phyloP scores from a whole-genome alignment of 1,140 invertebrate genomes.

The Sminthurides bifidus region DNA sequence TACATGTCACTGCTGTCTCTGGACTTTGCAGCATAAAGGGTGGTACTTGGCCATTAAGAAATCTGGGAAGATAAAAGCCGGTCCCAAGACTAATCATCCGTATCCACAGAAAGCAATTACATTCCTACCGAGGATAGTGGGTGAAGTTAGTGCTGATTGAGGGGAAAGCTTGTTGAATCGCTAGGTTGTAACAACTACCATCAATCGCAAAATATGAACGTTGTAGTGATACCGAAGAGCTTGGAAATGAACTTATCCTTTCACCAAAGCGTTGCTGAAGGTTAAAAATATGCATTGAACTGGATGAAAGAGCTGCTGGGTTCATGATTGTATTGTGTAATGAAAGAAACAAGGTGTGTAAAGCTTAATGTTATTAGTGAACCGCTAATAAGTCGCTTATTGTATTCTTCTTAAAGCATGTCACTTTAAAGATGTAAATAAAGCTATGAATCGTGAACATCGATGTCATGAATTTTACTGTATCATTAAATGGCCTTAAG shows the following conservation, averaged over 20 bases:
- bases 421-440: no score
- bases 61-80: constrained; percentile 48
- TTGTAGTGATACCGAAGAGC: background rate
- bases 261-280: background rate
- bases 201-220: no score
- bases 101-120: constrained; percentile 51
- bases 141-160: constrained; percentile 18
- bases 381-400: no score
- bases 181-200: background rate
- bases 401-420: no score
- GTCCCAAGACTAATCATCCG: constrained; percentile 44
- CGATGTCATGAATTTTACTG: no score
- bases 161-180: background rate
- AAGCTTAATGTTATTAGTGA: no score
- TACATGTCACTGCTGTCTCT: constrained; percentile 43
- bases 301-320: no score
- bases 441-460: no score
- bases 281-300: no score
- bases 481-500: no score
- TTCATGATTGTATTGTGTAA: no score
- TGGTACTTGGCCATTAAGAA: constrained; percentile 55
- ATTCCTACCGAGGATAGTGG: constrained; percentile 40
- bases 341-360: no score
- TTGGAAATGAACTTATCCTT: background rate
- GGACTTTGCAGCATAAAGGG: constrained; percentile 45